Conservation (phyloP, 2,113 vertebrate species). For the Sylvicapra grimmia region DNA sequence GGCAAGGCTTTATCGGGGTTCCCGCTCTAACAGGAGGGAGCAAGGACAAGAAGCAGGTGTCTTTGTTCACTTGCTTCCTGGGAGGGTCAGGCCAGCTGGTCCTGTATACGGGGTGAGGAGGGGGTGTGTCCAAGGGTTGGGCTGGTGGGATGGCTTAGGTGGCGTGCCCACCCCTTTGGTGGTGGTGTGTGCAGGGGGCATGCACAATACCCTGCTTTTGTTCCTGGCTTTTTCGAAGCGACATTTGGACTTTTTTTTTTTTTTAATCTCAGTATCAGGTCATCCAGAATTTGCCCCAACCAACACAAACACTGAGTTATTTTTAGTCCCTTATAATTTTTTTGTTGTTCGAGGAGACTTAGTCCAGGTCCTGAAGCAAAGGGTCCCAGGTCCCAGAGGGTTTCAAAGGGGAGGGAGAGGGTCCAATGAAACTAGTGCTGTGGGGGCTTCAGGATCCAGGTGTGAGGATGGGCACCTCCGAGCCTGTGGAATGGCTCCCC, state of each 20-base stretch:
- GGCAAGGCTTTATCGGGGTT: background rate
- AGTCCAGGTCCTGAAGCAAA: too few species aligned
- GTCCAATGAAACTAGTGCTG: background rate
- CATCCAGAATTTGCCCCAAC: background rate
- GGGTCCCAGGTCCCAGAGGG: background rate
- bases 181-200: background rate
- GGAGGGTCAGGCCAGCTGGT: background rate
- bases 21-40: background rate
- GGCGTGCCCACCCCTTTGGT: background rate
- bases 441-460: background rate
- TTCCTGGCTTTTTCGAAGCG: background rate
- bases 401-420: background rate
- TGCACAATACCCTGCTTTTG: background rate
- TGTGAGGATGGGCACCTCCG: fast-evolving
- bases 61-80: background rate
- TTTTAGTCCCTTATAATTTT: background rate
- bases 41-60: background rate
- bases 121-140: background rate
- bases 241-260: background rate
- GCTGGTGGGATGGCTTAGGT: background rate
- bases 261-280: background rate
- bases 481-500: background rate
- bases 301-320: background rate
- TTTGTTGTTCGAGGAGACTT: background rate
- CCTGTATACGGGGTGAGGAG: background rate